Conservation (phyloP, 1,140 invertebrate species). For the Aphaenogaster floridana region DNA sequence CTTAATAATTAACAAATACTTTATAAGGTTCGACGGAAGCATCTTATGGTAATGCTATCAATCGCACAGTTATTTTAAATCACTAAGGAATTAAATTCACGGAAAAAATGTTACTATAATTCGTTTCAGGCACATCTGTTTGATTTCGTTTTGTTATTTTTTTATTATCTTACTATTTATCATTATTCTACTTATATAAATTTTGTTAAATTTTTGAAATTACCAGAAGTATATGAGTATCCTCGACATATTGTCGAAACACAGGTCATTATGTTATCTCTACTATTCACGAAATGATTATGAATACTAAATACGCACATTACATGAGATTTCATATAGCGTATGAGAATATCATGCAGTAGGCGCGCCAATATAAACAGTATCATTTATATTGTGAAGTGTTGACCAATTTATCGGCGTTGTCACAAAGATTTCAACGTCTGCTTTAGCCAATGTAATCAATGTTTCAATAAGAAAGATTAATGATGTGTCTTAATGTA, state of each 20-base stretch:
- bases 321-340: neutral
- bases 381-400: constrained; percentile 45
- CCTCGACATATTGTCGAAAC: neutral
- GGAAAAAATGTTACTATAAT: neutral
- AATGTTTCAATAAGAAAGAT: neutral
- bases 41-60: too few species aligned
- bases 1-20: too few species aligned
- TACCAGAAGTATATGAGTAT: neutral
- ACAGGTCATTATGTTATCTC: neutral
- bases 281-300: neutral
- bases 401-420: constrained; percentile 62
- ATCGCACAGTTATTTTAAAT: too few species aligned
- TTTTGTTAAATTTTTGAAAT: neutral
- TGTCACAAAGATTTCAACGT: neutral
- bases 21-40: too few species aligned
- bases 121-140: neutral
- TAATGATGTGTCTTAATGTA: neutral
- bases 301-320: neutral
- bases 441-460: neutral
- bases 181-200: neutral
- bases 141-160: neutral
- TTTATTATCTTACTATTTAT: neutral
- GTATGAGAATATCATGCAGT: neutral
- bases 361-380: constrained; percentile 61
- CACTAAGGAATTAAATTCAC: too few species aligned